phyloP scores from a whole-genome alignment of 2,888 invertebrate genomes.

The Fragum fragum region DNA sequence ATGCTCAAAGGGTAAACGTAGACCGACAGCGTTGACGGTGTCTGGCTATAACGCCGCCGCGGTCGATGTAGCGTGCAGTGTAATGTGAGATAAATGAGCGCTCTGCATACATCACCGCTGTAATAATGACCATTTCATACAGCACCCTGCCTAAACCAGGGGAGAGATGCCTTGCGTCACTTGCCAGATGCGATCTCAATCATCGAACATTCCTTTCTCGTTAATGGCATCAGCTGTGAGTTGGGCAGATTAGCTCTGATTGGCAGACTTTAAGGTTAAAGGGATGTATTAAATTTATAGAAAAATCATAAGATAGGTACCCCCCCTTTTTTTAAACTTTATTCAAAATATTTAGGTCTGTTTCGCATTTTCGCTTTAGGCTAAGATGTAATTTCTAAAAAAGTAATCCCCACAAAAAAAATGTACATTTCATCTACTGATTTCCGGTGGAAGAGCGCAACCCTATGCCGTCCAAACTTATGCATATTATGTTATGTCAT shows the following conservation, averaged over 20 bases:
- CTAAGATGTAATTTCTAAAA: too few species aligned
- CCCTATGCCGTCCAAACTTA: too few species aligned
- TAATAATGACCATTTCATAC: slow-evolving; percentile 64
- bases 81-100: slow-evolving; percentile 60
- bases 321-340: too few species aligned
- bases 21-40: not conserved
- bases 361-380: too few species aligned
- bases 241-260: not conserved
- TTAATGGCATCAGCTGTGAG: slow-evolving; percentile 13
- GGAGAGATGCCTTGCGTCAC: slow-evolving; percentile 53
- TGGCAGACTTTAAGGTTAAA: not conserved
- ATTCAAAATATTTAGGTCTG: too few species aligned
- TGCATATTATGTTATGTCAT: too few species aligned
- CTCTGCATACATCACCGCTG: slow-evolving; percentile 40
- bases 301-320: too few species aligned
- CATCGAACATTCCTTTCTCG: slow-evolving; percentile 25
- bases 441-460: too few species aligned
- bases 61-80: slow-evolving; percentile 31
- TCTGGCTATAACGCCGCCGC: slow-evolving; percentile 6
- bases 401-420: too few species aligned
- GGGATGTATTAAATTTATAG: too few species aligned
- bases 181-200: slow-evolving; percentile 53
- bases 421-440: too few species aligned
- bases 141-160: slow-evolving; percentile 30
- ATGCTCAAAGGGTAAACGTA: too few species aligned